Conservation (phyloP, 1,140 invertebrate genomes). For the Periplaneta americana region DNA sequence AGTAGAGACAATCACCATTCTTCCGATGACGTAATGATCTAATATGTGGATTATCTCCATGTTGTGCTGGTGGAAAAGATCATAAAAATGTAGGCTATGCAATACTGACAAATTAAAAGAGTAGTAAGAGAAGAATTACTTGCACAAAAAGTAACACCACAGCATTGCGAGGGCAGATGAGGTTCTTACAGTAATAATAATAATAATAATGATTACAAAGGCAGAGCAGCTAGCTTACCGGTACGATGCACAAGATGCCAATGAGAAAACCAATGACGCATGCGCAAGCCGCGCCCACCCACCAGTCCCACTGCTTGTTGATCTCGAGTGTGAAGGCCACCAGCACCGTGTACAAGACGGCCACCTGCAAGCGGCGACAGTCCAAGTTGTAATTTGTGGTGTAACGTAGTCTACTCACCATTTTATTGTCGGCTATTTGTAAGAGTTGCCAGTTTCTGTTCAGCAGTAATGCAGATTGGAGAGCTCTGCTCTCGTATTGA, state of each 20-base stretch:
- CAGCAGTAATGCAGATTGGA: too few species aligned
- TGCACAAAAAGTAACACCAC: neutral
- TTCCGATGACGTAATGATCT: slow-evolving; percentile 45
- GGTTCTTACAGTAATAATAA: too few species aligned
- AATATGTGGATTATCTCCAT: slow-evolving; percentile 39
- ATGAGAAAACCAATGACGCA: slow-evolving; percentile 33
- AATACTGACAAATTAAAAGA: too few species aligned
- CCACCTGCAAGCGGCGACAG: too few species aligned
- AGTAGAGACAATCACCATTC: slow-evolving; percentile 38
- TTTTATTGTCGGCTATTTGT: too few species aligned
- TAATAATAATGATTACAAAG: neutral
- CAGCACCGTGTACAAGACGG: slow-evolving; percentile 40
- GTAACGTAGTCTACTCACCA: too few species aligned
- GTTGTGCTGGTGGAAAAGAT: slow-evolving; percentile 25
- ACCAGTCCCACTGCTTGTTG: slow-evolving; percentile 33
- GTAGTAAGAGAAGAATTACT: too few species aligned
- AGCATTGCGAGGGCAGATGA: neutral
- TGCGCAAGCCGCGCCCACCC: slow-evolving; percentile 32
- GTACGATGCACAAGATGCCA: slow-evolving; percentile 30
- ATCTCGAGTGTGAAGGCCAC: slow-evolving; percentile 37
- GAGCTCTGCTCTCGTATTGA: too few species aligned
- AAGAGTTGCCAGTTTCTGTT: too few species aligned
- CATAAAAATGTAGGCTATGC: too few species aligned
- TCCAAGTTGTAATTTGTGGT: too few species aligned
- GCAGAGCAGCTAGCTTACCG: slow-evolving; percentile 25